Evolutionary conservation across 2,888 invertebrate genomes (phyloP).

Genomic region (Eumacrocentrus americanus): DNA sequence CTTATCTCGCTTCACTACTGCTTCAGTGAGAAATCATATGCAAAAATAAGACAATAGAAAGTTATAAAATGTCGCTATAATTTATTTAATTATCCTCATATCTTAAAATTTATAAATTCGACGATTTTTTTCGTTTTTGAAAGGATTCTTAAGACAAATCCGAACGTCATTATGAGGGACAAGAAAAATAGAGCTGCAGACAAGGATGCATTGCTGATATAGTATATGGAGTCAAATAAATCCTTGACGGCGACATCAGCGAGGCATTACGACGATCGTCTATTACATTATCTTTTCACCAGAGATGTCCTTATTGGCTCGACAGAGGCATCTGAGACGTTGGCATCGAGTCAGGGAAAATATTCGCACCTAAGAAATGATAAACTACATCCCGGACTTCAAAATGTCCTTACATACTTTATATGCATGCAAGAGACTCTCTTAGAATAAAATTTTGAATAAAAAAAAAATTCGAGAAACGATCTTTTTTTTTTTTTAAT

Average conservation of each 20-base stretch:
- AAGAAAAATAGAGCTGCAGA: neutral
- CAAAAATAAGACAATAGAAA: no score
- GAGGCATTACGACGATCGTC: neutral
- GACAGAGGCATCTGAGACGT: neutral
- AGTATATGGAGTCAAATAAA: neutral
- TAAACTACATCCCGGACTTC: no score
- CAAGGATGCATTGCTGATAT: neutral
- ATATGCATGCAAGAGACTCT: neutral
- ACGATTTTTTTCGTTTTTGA: no score
- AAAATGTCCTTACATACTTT: neutral
- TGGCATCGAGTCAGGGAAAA: constrained; percentile 20
- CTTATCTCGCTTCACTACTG: no score
- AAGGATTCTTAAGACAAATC: no score
- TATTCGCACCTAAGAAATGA: constrained; percentile 16
- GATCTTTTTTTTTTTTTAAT: neutral
- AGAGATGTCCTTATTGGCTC: constrained; percentile 6
- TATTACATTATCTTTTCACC: neutral
- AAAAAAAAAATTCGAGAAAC: neutral
- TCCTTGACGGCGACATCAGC: no score
- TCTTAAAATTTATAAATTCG: no score
- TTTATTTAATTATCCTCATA: no score
- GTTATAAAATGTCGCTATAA: no score
- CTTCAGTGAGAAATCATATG: no score
- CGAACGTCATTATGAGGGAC: neutral
- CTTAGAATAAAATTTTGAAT: neutral